Evolutionary conservation across 2,888 invertebrate species (phyloP).

Genomic region (Drosophila affinis): DNA sequence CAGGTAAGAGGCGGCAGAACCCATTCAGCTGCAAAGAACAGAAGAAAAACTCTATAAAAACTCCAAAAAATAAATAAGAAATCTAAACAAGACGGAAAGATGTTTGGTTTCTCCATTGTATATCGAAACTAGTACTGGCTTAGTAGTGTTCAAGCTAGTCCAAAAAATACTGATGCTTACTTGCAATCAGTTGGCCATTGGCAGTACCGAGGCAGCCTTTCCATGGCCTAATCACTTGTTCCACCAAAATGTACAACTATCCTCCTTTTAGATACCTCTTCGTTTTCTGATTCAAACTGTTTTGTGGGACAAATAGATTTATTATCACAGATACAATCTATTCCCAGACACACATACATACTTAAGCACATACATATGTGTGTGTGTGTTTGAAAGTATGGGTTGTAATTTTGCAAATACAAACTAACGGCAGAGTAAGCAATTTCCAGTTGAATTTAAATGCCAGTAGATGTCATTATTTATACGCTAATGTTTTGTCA

Average conservation of each 20-base stretch:
- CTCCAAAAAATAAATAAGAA: too few relatives aligned
- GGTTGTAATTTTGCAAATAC: background rate
- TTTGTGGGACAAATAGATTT: background rate
- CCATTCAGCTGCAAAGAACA: background rate
- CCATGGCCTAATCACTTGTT: too few relatives aligned
- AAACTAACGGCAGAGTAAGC: background rate
- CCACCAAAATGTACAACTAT: too few relatives aligned
- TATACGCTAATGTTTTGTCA: slow-evolving; percentile 54
- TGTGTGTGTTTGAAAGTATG: background rate
- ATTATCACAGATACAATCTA: background rate
- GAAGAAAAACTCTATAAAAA: background rate
- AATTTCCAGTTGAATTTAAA: slow-evolving; percentile 19
- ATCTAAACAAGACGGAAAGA: too few relatives aligned
- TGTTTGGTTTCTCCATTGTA: too few relatives aligned
- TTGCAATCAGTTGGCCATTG: too few relatives aligned
- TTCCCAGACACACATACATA: background rate
- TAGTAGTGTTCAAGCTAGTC: too few relatives aligned
- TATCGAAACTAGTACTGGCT: too few relatives aligned
- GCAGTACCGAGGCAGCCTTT: too few relatives aligned
- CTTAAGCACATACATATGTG: too few relatives aligned
- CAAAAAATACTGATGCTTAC: too few relatives aligned
- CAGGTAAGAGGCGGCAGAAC: background rate
- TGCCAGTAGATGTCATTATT: slow-evolving; percentile 50
- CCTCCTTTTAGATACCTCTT: background rate
- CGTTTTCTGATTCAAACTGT: background rate